Base-by-base conservation (phyloP, 2,888 invertebrate species). In the Allygus modestus region DNA sequence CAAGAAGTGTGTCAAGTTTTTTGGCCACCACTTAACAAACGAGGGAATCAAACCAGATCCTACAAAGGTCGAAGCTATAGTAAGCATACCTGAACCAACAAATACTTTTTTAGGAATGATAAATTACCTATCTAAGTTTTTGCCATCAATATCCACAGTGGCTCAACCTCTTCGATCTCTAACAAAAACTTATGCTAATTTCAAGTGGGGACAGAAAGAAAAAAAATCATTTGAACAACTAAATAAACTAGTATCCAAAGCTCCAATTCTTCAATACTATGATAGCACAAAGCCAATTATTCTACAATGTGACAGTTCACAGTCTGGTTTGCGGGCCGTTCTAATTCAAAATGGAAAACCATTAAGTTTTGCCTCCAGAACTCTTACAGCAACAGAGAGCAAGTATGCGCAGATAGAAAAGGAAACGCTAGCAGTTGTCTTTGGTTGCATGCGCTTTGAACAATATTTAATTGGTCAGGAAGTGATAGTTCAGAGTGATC, bases 401-500 rank as follows among this genome's bases (percentile, higher is more conserved):
- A 23, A 28, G 23, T 61, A 61, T 23, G 61, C 61, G 15, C 61
- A 61, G 23, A 61, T 61, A n/a, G 61, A 61, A 28, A 23, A 28
- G 11, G 61, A 61, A 61, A 11, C 28, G 1, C n/a, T 61, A 23
- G 61, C 61, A 9, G 15, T 61, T 23, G 61, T 61, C 15, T 61
- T 61, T 61, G 61, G 26, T 28, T 61, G 61, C 15, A 28, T 28
- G 28, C 61, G 61, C 23, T 61, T 28, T 28, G 26, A 61, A 12
- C 61, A 61, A 23, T 61, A 61, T 20, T 28, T 61, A 28, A 28
- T 61, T 23, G 61, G 61, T 15, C 46, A 46, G 12, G 46, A 46
- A 15, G 17, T 46, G 1, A 46, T 46, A 46, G 88, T 89, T 1
- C 84, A 88, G 65, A 88, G 86, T 41, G 89, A 90, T 85, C 89